These are phyloP conservation scores for Helostoma temminkii DNA, from an alignment of 2,797 vertebrate species.

Conservation along the genomic window DNA sequence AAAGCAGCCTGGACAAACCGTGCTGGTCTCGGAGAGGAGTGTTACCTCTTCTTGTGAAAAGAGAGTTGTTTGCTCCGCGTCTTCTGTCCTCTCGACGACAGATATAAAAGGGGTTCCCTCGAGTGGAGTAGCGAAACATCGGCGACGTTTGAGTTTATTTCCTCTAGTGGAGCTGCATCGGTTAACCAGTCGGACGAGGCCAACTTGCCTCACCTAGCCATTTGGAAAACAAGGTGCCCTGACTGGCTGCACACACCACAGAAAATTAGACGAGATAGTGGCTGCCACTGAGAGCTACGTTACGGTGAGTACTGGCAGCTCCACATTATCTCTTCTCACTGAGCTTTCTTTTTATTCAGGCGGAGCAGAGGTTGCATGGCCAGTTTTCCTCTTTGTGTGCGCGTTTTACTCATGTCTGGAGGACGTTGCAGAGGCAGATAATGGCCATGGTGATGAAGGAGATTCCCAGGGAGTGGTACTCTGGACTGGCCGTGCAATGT, in stretches of 20 bases:
- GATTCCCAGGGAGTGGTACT: conserved; percentile 79
- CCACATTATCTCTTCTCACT: conserved; percentile 37
- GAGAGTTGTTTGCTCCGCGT: conserved; percentile 62
- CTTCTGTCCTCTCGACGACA: conserved; percentile 21
- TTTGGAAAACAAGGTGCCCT: conserved; percentile 62
- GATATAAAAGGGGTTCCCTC: conserved; percentile 30
- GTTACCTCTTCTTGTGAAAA: conserved; percentile 38
- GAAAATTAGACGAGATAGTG: conserved; percentile 47
- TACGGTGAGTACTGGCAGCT: conserved; percentile 70
- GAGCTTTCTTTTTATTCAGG: conserved; percentile 17
- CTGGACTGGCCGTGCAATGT: conserved; percentile 62
- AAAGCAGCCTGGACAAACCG: conserved; percentile 3
- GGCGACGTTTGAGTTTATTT: conserved; percentile 56
- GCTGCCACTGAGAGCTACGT: conserved; percentile 48
- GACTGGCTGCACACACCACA: conserved; percentile 38
- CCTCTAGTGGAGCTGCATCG: conserved; percentile 54
- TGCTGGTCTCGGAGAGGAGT: conserved; percentile 46
- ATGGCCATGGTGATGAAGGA: conserved; percentile 73
- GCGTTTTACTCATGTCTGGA: conserved; percentile 38
- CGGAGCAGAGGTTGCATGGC: conserved; percentile 19
- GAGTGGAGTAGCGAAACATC: conserved; percentile 54
- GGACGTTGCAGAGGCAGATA: conserved; percentile 65
- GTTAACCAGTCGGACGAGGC: conserved; percentile 51
- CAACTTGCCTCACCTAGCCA: conserved; percentile 44
- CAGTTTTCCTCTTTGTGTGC: conserved; percentile 29